These are phyloP conservation scores for Rhinopomastus cyanomelas DNA, from an alignment of 2,113 vertebrate species.

Conservation along the genomic window DNA sequence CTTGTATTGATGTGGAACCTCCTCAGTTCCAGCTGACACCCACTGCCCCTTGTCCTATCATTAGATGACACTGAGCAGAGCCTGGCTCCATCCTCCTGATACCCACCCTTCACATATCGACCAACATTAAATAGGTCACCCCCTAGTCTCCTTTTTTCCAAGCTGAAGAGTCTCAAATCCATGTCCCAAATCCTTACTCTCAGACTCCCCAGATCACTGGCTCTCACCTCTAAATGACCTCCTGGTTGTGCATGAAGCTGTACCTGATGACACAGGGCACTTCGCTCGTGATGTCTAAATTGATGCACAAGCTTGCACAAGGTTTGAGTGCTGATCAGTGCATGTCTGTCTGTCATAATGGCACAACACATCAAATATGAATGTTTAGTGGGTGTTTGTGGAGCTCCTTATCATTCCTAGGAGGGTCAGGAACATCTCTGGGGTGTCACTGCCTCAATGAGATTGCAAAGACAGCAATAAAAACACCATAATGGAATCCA, in stretches of 20 bases:
- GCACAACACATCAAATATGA: background rate
- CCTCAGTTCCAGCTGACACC: no score
- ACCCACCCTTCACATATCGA: no score
- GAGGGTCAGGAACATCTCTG: background rate
- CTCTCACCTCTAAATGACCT: background rate
- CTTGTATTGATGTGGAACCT: no score
- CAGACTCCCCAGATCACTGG: background rate
- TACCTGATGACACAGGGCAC: no score
- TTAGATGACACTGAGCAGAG: no score
- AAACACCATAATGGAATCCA: background rate
- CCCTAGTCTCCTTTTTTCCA: no score
- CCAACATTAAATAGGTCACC: no score
- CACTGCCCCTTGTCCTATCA: no score
- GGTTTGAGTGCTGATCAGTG: background rate
- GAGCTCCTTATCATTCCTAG: background rate
- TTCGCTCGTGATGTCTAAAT: background rate
- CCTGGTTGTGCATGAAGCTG: background rate
- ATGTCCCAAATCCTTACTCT: background rate
- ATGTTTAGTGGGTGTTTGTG: background rate
- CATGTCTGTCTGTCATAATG: background rate
- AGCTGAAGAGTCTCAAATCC: rapidly evolving
- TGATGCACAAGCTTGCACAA: background rate
- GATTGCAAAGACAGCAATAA: background rate
- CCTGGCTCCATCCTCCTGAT: no score
- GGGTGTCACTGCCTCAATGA: background rate